Evolutionary conservation across 2,113 vertebrate species (phyloP).

Genomic region (Onychostruthus taczanowskii): DNA sequence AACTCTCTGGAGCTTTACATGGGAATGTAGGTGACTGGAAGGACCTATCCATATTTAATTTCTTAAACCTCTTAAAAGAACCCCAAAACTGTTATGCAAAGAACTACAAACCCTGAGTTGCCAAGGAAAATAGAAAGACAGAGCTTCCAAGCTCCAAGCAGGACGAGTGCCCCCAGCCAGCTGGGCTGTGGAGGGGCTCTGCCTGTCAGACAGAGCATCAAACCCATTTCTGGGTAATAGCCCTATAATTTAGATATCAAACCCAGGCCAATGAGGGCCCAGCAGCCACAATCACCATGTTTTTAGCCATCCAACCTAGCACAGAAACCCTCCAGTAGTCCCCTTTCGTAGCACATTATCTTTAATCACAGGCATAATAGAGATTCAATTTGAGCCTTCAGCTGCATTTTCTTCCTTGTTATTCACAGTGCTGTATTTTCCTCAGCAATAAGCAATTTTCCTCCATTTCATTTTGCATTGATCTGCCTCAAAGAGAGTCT

Average conservation of each 20-base stretch:
- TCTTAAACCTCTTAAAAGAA: neutral
- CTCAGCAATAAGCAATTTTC: constrained; percentile 48
- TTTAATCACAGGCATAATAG: constrained; percentile 62
- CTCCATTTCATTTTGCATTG: constrained; percentile 2
- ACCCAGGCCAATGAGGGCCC: constrained; percentile 7
- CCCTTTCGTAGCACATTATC: constrained; percentile 43
- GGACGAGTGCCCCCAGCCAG: neutral
- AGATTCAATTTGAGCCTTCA: neutral
- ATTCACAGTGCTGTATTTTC: constrained; percentile 52
- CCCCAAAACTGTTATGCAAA: neutral
- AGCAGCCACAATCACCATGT: neutral
- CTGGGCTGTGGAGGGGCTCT: neutral
- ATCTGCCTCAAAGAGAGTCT: neutral
- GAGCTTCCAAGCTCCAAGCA: neutral
- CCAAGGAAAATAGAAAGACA: neutral
- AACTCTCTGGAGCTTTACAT: neutral
- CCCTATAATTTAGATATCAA: constrained; percentile 32
- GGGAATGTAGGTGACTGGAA: neutral
- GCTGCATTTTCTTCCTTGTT: constrained; percentile 54
- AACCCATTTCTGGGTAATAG: neutral
- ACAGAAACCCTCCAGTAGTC: neutral
- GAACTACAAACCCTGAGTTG: neutral
- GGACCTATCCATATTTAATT: accelerated
- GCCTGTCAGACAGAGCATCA: neutral
- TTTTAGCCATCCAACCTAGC: neutral